These are phyloP conservation scores for Drosophila austrosaltans DNA, from an alignment of 2,888 invertebrate genomes.

Conservation along the genomic window DNA sequence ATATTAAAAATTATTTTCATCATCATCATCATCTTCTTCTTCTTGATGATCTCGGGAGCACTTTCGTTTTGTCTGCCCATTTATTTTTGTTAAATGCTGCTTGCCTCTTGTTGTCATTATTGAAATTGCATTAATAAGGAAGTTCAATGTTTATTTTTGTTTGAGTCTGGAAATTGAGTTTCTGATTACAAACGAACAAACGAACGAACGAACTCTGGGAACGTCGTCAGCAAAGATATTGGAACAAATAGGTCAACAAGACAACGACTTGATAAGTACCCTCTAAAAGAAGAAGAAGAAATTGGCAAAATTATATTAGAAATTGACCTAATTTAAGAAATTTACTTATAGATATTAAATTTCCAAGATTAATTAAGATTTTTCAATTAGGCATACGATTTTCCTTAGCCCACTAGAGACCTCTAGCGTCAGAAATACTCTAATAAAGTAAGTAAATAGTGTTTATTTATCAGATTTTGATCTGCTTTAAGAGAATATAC, in stretches of 20 bases:
- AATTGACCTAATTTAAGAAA: too few relatives aligned
- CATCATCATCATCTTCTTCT: slow-evolving; percentile 2
- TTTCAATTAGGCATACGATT: too few relatives aligned
- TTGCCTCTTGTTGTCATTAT: slow-evolving; percentile 51
- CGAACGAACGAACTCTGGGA: neutral
- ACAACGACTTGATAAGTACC: neutral
- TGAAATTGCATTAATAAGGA: slow-evolving; percentile 75
- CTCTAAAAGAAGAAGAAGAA: neutral
- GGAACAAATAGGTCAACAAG: neutral
- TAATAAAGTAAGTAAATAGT: too few relatives aligned
- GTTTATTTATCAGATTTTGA: too few relatives aligned
- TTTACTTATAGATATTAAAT: too few relatives aligned
- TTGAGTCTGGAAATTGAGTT: slow-evolving; percentile 44
- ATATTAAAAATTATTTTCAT: slow-evolving; percentile 1
- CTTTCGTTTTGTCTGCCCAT: slow-evolving; percentile 64
- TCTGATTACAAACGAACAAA: slow-evolving; percentile 11
- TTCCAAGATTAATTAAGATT: too few relatives aligned
- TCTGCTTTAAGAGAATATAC: too few relatives aligned
- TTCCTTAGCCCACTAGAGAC: too few relatives aligned
- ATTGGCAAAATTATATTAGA: too few relatives aligned
- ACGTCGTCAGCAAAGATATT: slow-evolving; percentile 11
- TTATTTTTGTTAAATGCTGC: slow-evolving; percentile 49
- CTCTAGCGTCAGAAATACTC: too few relatives aligned
- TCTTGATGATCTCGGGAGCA: slow-evolving; percentile 26
- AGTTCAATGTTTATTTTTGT: slow-evolving; percentile 73